A percentile compares a stretch with the other conserved stretches of the same genome.
Conservation (phyloP, 2,797 vertebrate species). For the Morelia viridis region DNA sequence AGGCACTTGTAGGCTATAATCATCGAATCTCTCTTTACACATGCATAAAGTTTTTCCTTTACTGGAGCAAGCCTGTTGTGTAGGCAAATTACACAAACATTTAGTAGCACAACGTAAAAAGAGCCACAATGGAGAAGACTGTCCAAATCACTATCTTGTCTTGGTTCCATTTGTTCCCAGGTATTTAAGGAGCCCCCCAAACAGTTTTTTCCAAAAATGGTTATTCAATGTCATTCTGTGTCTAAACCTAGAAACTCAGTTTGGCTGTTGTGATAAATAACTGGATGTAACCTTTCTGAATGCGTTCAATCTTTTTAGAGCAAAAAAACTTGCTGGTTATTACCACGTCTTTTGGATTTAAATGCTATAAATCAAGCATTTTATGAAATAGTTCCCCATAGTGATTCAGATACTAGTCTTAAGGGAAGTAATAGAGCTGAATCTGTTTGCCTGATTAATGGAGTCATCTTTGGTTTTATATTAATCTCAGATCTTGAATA, state of each 20-base stretch:
- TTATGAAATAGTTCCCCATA: neutral
- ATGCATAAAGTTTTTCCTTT: neutral
- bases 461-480: neutral
- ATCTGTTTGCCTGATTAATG: neutral
- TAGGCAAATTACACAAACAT: neutral
- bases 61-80: neutral
- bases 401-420: neutral
- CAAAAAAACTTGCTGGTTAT: neutral
- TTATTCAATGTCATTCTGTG: neutral
- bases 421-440: neutral
- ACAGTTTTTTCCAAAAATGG: neutral
- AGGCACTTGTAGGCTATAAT: neutral
- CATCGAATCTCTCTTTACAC: neutral
- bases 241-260: neutral
- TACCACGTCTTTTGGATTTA: no score
- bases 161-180: neutral
- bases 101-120: neutral
- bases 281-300: neutral
- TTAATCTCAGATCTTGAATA: neutral
- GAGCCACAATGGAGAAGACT: neutral
- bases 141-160: neutral
- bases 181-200: neutral
- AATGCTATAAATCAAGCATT: neutral
- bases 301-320: neutral
- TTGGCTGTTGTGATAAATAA: neutral